These are phyloP conservation scores for Nemotelus pantherinus DNA, from an alignment of 2,888 invertebrate species.

Conservation along the genomic window DNA sequence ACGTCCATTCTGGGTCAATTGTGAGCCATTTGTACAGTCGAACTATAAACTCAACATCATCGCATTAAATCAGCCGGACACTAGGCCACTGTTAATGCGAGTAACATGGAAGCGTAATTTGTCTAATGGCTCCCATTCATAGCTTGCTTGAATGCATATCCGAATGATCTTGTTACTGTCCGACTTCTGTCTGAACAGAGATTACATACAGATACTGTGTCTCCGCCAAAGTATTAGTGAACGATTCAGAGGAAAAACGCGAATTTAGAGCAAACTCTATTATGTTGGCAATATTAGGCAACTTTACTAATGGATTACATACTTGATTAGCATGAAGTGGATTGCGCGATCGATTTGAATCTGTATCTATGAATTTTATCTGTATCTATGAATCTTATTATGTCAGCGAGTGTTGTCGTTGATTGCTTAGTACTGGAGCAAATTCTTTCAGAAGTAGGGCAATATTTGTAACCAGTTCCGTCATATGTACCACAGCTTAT, in stretches of 20 bases:
- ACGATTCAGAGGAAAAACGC: neutral
- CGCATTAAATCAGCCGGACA: neutral
- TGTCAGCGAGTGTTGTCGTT: no score
- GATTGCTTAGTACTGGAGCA: no score
- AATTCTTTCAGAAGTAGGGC: no score
- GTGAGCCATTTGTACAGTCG: constrained; percentile 29
- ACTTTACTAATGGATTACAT: constrained; percentile 26
- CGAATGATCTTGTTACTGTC: constrained; percentile 12
- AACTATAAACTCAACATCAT: constrained; percentile 1
- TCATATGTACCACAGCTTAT: no score
- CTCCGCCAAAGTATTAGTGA: neutral
- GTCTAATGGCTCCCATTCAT: constrained; percentile 4
- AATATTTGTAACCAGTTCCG: no score
- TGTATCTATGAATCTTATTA: no score
- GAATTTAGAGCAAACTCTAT: neutral
- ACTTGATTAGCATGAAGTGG: constrained; percentile 3
- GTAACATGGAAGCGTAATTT: neutral
- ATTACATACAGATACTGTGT: neutral
- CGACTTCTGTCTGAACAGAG: neutral
- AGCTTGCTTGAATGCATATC: constrained; percentile 3
- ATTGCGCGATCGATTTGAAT: constrained; percentile 7
- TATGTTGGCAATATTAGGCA: constrained; percentile 13
- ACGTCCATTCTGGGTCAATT: constrained; percentile 33
- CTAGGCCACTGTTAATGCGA: no score
- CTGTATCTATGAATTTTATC: neutral